Evolutionary conservation across 2,797 vertebrate species (phyloP), one percentile per base, ranked within the genome.

Genomic region (Oreochromis grahami): DNA sequence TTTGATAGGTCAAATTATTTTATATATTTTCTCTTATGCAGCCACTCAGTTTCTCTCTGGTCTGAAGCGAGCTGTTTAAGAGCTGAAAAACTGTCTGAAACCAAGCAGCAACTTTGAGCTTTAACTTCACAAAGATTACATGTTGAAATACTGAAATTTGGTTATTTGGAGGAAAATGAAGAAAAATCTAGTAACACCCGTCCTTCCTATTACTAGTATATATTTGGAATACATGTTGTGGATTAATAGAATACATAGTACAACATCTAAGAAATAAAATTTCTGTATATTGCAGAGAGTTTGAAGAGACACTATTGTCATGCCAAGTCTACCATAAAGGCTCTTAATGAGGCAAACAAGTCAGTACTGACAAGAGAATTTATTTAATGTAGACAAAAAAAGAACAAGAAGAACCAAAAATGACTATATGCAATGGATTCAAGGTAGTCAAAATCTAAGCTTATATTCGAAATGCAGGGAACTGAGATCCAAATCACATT

Each of bases 31-130:
- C 34, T 63, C 32, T 34, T 29, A 29, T 55, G 53, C 34, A 38
- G 19, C 26, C 14, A 2, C 2, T 36, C 32, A n/a, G 10, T 38
- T 34, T 63, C 10, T 12, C 15, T 60, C 4, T 34, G 0, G 10
- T 63, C 32, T 63, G 58, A n/a, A 63, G 19, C 0, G 6, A 63
- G 58, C 13, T 2, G 38, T 68, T 43, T 43, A 45, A 15, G 1
- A 15, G 12, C 1, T 7, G 8, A 26, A 70, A 45, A 43, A 70
- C 36, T 3, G 34, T 19, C 58, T 1, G 4, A 65, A 68, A 68
- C 58, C 34, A 63, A 38, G 32, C 17, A 38, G 32, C 32, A 12
- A 63, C 5, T 7, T 24, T 21, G 21, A 41, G n/a, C 63, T 43
- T 43, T 21, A 21, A n/a, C 4, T 7, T 68, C 36, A 65, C n/a